phyloP scores from a whole-genome alignment of 2,797 vertebrate species.

The Leptoclinus maculatus region DNA sequence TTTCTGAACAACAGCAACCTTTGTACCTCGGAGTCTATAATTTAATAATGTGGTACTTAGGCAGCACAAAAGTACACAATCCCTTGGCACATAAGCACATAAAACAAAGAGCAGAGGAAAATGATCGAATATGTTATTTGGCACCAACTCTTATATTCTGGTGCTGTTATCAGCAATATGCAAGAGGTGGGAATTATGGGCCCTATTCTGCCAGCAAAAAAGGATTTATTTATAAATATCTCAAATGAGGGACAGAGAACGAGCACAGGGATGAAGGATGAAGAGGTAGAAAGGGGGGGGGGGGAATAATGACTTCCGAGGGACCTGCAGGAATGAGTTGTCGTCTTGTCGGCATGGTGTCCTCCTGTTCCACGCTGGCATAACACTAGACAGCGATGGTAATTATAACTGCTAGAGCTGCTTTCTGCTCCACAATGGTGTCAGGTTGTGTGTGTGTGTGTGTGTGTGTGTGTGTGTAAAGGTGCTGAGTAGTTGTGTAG shows the following conservation, averaged over 20 bases:
- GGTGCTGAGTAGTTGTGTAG: conserved; percentile 54
- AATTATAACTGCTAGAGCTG: conserved; percentile 59
- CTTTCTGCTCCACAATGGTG: conserved; percentile 38
- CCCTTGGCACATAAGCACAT: conserved; percentile 16
- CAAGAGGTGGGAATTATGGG: conserved; percentile 53
- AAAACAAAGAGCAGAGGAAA: conserved; percentile 37
- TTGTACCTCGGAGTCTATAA: conserved; percentile 41
- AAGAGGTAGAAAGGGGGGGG: conserved; percentile 20
- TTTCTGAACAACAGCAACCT: conserved; percentile 46
- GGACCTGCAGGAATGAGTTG: conserved; percentile 53
- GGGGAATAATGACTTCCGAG: conserved; percentile 47
- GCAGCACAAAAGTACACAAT: conserved; percentile 23
- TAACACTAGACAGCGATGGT: conserved; percentile 51
- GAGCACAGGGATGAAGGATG: not conserved
- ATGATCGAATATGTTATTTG: conserved; percentile 49
- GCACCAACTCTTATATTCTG: conserved; percentile 28
- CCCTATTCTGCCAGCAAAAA: conserved; percentile 48
- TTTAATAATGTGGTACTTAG: conserved; percentile 45
- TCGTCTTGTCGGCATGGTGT: conserved; percentile 28
- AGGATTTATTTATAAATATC: conserved; percentile 66
- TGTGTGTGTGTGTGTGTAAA: conserved; percentile 30
- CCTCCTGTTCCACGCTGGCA: conserved; percentile 38
- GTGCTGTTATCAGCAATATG: conserved; percentile 50
- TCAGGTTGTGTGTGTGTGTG: conserved; percentile 44
- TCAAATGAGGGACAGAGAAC: conserved; percentile 28